These are phyloP conservation scores for Hesperia comma DNA, from an alignment of 2,888 invertebrate species.

Conservation along the genomic window DNA sequence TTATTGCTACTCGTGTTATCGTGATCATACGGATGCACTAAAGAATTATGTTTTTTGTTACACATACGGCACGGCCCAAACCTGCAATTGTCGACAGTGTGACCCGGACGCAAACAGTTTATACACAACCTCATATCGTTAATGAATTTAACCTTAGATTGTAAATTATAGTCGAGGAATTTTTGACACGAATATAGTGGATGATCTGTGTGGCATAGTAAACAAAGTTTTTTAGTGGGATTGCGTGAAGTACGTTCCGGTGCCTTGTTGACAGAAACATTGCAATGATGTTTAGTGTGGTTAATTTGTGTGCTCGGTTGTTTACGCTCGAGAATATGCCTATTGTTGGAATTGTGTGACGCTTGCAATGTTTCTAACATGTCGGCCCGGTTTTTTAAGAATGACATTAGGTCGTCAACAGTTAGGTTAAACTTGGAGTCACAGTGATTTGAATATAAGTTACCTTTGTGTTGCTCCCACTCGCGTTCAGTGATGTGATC, in stretches of 20 bases:
- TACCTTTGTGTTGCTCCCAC: background rate
- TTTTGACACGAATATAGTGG: background rate
- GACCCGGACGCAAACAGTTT: constrained; percentile 13
- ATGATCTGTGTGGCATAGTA: background rate
- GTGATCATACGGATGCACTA: constrained; percentile 5
- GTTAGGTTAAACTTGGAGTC: background rate
- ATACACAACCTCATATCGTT: background rate
- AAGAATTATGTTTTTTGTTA: constrained; percentile 19
- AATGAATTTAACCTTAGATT: constrained; percentile 1
- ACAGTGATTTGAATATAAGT: background rate
- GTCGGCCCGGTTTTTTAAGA: background rate
- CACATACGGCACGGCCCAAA: constrained; percentile 23
- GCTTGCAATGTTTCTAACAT: background rate
- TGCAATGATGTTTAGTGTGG: background rate
- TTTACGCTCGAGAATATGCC: too few relatives aligned
- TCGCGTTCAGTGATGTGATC: background rate
- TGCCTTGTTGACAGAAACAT: background rate
- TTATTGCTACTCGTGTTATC: background rate
- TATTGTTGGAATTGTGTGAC: background rate
- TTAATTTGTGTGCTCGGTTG: too few relatives aligned
- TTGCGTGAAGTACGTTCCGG: constrained; percentile 1
- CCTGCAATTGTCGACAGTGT: constrained; percentile 11
- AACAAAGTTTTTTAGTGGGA: constrained; percentile 2
- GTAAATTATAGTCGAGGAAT: constrained; percentile 1
- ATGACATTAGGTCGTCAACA: background rate